Base-by-base conservation (phyloP, 2,797 vertebrate genomes). In the Mallotus villosus region DNA sequence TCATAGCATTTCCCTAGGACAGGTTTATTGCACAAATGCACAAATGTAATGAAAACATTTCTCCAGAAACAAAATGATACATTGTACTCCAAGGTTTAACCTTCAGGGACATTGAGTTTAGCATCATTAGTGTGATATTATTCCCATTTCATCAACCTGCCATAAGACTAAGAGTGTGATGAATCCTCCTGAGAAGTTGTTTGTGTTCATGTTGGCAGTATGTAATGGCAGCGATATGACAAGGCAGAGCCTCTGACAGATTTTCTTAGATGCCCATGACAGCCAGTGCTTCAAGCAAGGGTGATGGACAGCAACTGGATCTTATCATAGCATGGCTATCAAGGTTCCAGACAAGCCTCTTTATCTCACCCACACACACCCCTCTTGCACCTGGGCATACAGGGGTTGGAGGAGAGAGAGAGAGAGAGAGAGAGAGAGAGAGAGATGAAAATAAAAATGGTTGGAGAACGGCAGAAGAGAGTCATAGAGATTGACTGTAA, bases 291-390 rank as follows among this genome's bases (percentile, higher is more conserved):
- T 78, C 81, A 84, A 89, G 83, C 79, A 85, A 76, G 81, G 68
- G 82, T 84, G 81, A 91, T 90, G 85, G 89, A 90, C 84, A 89
- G 82, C 63, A 82, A 77, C 79, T 79, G 83, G 88, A 90, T 88
- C 86, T 86, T 82, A 86, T 93, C 90, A 81, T 85, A 88, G 88
- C 84, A 86, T 85, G 83, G 86, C 81, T 82, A 81, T 93, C 90
- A 88, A 81, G 72, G 74, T 77, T 85, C 70, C 32, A 74, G 87
- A 89, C 89, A 87, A 84, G 78, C 80, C 87, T 86, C 88, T 90
- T 88, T 93, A 93, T 93, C 92, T 93, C 83, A 55, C 87, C 85
- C 88, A 87, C 87, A 88, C 87, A 88, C 77, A 85, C 86, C 86
- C 80, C 71, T 80, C 80, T 85, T 80, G 79, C 86, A 79, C 81